phyloP scores from a whole-genome alignment of 1,140 invertebrate species.

The Lanistes nyassanus region DNA sequence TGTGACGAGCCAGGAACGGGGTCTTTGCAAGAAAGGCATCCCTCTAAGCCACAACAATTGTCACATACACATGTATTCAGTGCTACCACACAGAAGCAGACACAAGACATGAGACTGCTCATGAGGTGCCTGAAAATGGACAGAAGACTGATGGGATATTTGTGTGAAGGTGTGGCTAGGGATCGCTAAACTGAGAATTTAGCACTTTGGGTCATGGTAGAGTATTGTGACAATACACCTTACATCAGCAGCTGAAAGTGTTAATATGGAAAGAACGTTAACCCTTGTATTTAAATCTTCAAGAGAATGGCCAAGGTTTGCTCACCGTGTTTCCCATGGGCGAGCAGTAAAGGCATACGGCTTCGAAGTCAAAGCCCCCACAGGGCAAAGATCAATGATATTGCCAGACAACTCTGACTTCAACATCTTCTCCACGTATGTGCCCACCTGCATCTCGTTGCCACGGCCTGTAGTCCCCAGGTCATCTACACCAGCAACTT shows the following conservation, averaged over 20 bases:
- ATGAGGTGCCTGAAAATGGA: no score
- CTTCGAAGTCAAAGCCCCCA: constrained; percentile 97
- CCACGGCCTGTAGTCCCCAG: constrained; percentile 96
- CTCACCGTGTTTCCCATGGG: constrained; percentile 70
- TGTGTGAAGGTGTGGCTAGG: no score
- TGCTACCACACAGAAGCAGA: no score
- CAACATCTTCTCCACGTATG: constrained; percentile 98
- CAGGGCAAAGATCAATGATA: constrained; percentile 98
- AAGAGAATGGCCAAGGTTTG: background rate
- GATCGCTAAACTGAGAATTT: no score
- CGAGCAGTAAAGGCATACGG: constrained; percentile 88
- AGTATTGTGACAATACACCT: no score
- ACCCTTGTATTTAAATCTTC: background rate
- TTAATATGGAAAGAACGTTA: background rate
- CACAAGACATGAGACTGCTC: no score
- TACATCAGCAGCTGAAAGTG: background rate
- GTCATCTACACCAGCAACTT: constrained; percentile 97
- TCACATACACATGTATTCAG: no score
- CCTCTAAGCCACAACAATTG: no score
- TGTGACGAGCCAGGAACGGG: no score
- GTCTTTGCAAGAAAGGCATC: no score
- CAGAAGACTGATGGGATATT: no score
- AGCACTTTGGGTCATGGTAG: no score
- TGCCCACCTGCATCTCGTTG: constrained; percentile 97
- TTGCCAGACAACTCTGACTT: constrained; percentile 98